Conservation (phyloP, 2,797 vertebrate species). For the Gymnoscopelus braueri region DNA sequence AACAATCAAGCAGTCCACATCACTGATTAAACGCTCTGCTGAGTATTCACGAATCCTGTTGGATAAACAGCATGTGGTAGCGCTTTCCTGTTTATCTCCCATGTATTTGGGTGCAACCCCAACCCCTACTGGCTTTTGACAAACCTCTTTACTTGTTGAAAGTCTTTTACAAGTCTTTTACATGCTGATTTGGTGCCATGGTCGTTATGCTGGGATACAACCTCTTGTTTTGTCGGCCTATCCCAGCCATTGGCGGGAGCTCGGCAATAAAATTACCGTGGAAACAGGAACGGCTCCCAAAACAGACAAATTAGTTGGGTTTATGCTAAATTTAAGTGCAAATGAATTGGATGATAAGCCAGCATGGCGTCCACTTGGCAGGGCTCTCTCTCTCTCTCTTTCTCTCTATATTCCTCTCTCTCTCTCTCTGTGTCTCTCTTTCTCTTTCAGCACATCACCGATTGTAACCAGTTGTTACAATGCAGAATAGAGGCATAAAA, state of each 20-base stretch:
- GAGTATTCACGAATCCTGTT: conserved; percentile 53
- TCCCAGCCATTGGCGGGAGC: conserved; percentile 15
- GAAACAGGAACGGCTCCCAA: conserved; percentile 26
- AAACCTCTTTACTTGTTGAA: conserved; percentile 51
- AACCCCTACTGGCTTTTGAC: conserved; percentile 62
- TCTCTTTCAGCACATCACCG: too few species aligned
- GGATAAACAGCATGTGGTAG: conserved; percentile 66
- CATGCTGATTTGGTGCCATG: conserved; percentile 50
- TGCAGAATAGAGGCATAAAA: conserved; percentile 80
- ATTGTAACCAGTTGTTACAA: conserved; percentile 79
- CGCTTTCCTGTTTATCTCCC: conserved; percentile 68
- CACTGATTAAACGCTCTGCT: conserved; percentile 65
- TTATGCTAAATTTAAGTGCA: conserved; percentile 82
- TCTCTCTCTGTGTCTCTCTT: too few species aligned
- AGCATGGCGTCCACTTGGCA: conserved; percentile 80
- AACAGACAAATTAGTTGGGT: conserved; percentile 77
- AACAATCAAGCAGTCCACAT: conserved; percentile 68
- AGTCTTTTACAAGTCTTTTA: conserved; percentile 53
- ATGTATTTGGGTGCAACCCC: conserved; percentile 48
- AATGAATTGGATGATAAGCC: conserved; percentile 83
- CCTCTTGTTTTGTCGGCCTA: conserved; percentile 44
- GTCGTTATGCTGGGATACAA: conserved; percentile 38
- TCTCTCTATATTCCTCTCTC: conserved; percentile 38
- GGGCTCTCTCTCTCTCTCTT: conserved; percentile 73
- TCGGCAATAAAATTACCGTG: conserved; percentile 39